Conservation (phyloP, 2,113 vertebrate genomes). For the Cranoglanis bouderius region DNA sequence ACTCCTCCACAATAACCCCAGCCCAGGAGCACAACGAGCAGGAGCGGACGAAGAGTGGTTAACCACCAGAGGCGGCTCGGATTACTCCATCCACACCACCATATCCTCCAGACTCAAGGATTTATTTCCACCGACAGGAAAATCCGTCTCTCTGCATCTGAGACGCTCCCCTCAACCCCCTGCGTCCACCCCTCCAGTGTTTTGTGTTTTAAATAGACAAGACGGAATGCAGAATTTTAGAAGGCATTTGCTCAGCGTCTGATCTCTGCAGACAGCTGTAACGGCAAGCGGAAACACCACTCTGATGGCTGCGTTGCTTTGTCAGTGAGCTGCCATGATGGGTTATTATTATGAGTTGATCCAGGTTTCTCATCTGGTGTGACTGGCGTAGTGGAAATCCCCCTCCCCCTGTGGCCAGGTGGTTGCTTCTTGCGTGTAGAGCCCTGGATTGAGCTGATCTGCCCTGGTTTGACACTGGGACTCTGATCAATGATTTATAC, state of each 20-base stretch:
- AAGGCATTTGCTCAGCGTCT: conserved; percentile 52
- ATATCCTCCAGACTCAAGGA: conserved; percentile 69
- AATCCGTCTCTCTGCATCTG: conserved; percentile 62
- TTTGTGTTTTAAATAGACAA: conserved; percentile 66
- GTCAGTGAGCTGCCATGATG: conserved; percentile 38
- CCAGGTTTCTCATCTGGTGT: conserved; percentile 43
- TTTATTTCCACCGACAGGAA: conserved; percentile 66
- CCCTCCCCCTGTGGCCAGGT: conserved; percentile 6
- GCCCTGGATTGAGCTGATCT: conserved; percentile 34
- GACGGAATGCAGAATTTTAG: conserved; percentile 65
- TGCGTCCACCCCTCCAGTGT: conserved; percentile 62
- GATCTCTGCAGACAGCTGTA: conserved; percentile 60
- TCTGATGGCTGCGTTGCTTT: conserved; percentile 21
- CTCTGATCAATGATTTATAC: conserved; percentile 62
- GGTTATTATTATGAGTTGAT: conserved; percentile 40
- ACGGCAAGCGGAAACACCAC: conserved; percentile 48
- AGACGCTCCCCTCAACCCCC: conserved; percentile 40
- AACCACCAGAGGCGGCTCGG: conserved; percentile 67
- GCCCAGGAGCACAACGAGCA: conserved; percentile 34
- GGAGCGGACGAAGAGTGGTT: conserved; percentile 63
- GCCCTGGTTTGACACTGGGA: conserved; percentile 26
- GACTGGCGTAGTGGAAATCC: conserved; percentile 9
- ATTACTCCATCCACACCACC: conserved; percentile 71
- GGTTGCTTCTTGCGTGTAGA: background rate
- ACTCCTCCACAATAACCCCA: conserved; percentile 42